These are phyloP conservation scores for Labeo rohita DNA, from an alignment of 2,113 vertebrate species.

Conservation along the genomic window DNA sequence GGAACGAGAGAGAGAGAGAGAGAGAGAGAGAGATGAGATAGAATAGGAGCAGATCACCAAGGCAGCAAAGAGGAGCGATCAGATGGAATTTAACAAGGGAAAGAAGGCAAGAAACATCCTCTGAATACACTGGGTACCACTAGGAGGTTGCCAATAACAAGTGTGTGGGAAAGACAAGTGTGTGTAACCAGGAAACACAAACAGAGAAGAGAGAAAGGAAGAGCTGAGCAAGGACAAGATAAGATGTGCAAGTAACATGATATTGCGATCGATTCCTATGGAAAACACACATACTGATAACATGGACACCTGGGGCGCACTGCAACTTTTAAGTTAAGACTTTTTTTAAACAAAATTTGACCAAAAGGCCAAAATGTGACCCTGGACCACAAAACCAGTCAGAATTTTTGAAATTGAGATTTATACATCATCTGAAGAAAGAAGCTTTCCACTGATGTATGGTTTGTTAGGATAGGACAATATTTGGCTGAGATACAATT, in stretches of 20 bases:
- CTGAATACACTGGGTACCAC: slow-evolving; percentile 12
- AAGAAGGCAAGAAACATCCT: slow-evolving; percentile 8
- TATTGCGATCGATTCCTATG: background rate
- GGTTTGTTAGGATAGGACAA: too few species aligned
- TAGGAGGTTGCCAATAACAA: slow-evolving; percentile 7
- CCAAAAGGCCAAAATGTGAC: background rate
- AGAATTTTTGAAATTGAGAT: too few species aligned
- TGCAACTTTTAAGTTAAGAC: background rate
- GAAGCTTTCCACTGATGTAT: too few species aligned
- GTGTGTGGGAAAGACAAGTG: slow-evolving; percentile 9
- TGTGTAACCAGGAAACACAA: slow-evolving; percentile 21
- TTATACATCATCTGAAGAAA: too few species aligned
- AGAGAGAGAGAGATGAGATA: slow-evolving; percentile 40
- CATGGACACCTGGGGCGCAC: background rate
- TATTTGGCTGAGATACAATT: too few species aligned
- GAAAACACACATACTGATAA: background rate
- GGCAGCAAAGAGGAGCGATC: slow-evolving; percentile 49
- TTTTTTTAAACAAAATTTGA: background rate
- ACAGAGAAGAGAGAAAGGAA: slow-evolving; percentile 6
- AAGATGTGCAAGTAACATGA: slow-evolving; percentile 12
- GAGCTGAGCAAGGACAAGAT: slow-evolving; percentile 18
- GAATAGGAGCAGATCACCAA: slow-evolving; percentile 29
- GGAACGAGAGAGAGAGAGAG: slow-evolving; percentile 32
- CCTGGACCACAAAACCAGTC: too few species aligned
- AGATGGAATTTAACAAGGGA: slow-evolving; percentile 42